Percentiles rank a stretch among this genome's conserved stretches.
Evolutionary conservation across 2,797 vertebrate genomes (phyloP).

Genomic region (Microhierax caerulescens): DNA sequence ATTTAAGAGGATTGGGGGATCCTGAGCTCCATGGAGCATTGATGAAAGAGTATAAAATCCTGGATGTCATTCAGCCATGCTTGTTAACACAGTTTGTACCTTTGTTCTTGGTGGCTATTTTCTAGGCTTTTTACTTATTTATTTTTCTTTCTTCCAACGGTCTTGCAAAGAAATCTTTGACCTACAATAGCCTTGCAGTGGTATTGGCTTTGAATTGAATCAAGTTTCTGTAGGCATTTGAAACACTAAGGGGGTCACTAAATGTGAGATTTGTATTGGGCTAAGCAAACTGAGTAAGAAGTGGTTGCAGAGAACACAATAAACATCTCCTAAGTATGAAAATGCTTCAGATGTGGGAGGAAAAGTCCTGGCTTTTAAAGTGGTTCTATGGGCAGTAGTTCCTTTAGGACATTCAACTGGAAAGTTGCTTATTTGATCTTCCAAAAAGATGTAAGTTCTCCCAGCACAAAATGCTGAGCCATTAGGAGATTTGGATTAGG

Average conservation of each 20-base stretch:
- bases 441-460: not conserved
- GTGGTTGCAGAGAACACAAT: not conserved
- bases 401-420: not conserved
- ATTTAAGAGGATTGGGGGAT: not conserved
- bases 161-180: not conserved
- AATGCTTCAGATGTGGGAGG: not conserved
- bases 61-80: not conserved
- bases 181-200: not conserved
- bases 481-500: not conserved
- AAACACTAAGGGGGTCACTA: not conserved
- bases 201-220: constrained; percentile 8
- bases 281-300: constrained; percentile 6
- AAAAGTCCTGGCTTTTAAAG: not conserved
- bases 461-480: not conserved
- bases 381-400: not conserved
- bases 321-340: not conserved
- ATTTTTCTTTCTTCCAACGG: not conserved
- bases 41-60: not conserved
- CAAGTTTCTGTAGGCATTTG: not conserved
- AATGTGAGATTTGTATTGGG: not conserved
- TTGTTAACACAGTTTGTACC: not conserved
- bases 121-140: not conserved
- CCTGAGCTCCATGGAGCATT: not conserved
- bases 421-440: constrained; percentile 26
- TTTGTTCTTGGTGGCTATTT: not conserved